A percentile compares a stretch with the other conserved stretches of the same genome.
These are phyloP conservation scores for Tragelaphus imberbis DNA, from an alignment of 2,113 vertebrate genomes.

Conservation along the genomic window DNA sequence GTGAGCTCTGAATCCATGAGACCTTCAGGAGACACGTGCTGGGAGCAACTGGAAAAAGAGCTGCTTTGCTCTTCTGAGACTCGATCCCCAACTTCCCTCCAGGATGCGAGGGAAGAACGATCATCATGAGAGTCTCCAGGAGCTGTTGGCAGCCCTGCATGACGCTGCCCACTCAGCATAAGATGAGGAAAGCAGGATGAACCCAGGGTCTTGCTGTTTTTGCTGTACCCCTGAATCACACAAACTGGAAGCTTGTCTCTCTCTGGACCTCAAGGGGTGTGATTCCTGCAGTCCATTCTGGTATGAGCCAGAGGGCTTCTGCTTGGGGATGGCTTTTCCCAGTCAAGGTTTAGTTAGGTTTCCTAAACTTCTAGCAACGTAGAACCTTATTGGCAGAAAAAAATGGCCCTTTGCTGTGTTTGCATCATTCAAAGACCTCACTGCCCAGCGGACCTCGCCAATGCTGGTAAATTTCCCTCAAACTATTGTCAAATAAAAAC, in stretches of 20 bases:
- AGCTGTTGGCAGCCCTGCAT: neutral
- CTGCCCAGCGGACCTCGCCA: neutral
- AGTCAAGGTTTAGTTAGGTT: neutral
- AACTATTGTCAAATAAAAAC: neutral
- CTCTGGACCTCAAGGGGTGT: neutral
- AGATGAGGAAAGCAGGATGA: neutral
- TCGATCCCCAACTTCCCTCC: neutral
- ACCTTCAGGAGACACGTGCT: neutral
- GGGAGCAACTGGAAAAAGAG: neutral
- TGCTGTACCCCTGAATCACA: neutral
- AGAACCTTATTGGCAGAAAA: neutral
- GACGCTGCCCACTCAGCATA: neutral
- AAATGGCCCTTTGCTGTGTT: neutral
- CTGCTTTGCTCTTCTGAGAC: neutral
- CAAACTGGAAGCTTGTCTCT: neutral
- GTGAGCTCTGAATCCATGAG: neutral
- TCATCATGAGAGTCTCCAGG: neutral
- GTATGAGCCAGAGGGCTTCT: neutral
- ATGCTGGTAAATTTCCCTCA: neutral
- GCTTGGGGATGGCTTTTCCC: neutral
- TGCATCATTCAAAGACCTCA: neutral
- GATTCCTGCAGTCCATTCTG: neutral
- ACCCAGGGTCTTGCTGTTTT: neutral
- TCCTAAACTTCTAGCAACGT: neutral
- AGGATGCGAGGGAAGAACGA: neutral